Percentiles rank a stretch among this genome's conserved stretches.
These are phyloP conservation scores for Erebia aethiops DNA, from an alignment of 2,888 invertebrate genomes.

Conservation along the genomic window DNA sequence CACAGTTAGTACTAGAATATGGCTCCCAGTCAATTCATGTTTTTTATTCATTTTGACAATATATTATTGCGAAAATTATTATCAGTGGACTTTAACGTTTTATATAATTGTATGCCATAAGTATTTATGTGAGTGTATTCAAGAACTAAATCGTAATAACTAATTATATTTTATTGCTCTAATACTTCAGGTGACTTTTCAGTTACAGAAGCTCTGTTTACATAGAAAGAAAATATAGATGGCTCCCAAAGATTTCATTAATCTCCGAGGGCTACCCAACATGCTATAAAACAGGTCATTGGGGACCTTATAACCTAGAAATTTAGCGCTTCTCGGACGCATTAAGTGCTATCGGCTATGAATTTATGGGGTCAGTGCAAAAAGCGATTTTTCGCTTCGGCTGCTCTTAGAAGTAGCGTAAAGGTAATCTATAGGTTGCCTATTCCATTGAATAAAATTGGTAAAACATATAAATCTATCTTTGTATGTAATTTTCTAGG, in stretches of 20 bases:
- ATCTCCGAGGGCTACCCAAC: slow-evolving; percentile 44
- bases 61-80: no score
- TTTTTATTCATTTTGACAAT: no score
- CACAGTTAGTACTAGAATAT: no score
- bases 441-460: not conserved
- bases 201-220: not conserved
- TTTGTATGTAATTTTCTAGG: no score
- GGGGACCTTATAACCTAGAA: slow-evolving; percentile 52
- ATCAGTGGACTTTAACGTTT: no score
- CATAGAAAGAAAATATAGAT: slow-evolving; percentile 14
- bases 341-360: slow-evolving; percentile 46
- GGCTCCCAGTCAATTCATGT: no score
- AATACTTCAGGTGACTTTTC: no score
- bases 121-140: no score
- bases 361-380: slow-evolving; percentile 44
- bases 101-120: no score
- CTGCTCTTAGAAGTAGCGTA: not conserved
- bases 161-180: no score
- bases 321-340: slow-evolving; percentile 45
- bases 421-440: not conserved
- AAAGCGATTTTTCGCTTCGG: slow-evolving; percentile 33
- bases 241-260: slow-evolving; percentile 43
- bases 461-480: no score
- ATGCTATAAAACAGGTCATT: slow-evolving; percentile 51
- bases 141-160: no score